Percentiles rank a stretch among this genome's conserved stretches.
Evolutionary conservation across 2,797 vertebrate genomes (phyloP).

Genomic region (Gila robusta): DNA sequence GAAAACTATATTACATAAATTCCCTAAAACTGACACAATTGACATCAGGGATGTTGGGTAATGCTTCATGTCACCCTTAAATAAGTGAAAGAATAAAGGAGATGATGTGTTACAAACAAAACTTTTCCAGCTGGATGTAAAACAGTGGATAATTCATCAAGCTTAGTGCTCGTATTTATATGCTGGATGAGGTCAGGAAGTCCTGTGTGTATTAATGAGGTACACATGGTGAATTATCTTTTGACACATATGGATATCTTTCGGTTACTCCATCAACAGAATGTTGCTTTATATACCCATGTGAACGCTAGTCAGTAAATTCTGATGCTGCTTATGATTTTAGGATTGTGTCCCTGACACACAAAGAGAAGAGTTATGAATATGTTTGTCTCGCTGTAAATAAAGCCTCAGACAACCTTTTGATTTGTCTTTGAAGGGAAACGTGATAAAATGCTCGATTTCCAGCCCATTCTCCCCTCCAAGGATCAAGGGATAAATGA

Average conservation of each 20-base stretch:
- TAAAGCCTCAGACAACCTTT: neutral
- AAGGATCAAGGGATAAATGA: slow-evolving; percentile 6
- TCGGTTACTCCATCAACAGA: neutral
- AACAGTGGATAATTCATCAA: slow-evolving; percentile 21
- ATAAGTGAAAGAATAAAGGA: neutral
- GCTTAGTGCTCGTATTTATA: neutral
- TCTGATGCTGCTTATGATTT: slow-evolving; percentile 11
- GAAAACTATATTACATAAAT: neutral
- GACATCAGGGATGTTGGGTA: neutral
- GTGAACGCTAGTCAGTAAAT: slow-evolving; percentile 14
- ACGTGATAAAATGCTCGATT: slow-evolving; percentile 36
- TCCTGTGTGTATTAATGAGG: slow-evolving; percentile 4
- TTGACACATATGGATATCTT: slow-evolving; percentile 21
- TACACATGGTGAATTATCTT: slow-evolving; percentile 11
- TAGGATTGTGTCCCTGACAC: neutral
- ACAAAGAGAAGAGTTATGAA: slow-evolving; percentile 31
- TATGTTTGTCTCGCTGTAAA: slow-evolving; percentile 20
- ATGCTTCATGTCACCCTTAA: neutral
- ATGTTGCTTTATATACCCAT: slow-evolving; percentile 9
- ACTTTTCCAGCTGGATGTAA: slow-evolving; percentile 15
- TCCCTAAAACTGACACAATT: neutral
- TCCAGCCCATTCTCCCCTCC: neutral
- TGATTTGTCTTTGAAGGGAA: slow-evolving; percentile 9
- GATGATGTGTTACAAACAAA: neutral
- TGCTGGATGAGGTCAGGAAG: slow-evolving; percentile 15